Base-by-base conservation (phyloP, 2,797 vertebrate species). In the Crocidura indochinensis region DNA sequence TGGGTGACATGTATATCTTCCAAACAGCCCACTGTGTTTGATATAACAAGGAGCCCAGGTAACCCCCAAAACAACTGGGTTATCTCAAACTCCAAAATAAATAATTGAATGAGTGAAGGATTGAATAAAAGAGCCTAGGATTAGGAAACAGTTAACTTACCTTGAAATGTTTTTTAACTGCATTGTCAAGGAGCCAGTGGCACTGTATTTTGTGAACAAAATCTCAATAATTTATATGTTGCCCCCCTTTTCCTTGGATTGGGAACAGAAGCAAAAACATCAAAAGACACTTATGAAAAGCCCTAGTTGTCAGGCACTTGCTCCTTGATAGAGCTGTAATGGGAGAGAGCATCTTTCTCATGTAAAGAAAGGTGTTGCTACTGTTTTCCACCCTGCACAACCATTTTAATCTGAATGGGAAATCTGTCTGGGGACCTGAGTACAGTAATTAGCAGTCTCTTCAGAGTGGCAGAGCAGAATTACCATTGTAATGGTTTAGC, bases 401-500 rank as follows among this genome's bases (percentile, higher is more conserved):
- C 96, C 95, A 27, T 97, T 97, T 96, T 95, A 96, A 97, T 98
- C 97, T 96, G 97, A 98, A 97, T 97, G 96, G 95, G 89, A 96
- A 95, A 97, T 97, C 97, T 98, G 97, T 97, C 97, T 96, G 24
- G 97, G 96, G 98, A 98, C 96, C 84, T 76, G 65, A 93, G 94
- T 85, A 87, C 95, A 96, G 97, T 97, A 98, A 98, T 98, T 98
- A 98, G 97, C 97, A 97, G 96, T 97, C 97, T 98, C 98, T 98
- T 97, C 97, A 91, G 97, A 97, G 95, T 97, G 97, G 98, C 96
- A 93, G 97, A 96, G 96, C 96, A 96, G 96, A 98, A 97, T 98
- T 97, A 95, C 97, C 97, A 97, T 98, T 98, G 97, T 98, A 97
- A 97, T 97, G 97, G 95, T 97, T 98, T 98, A 98, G 98, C 97